These are phyloP conservation scores for Rhabdomys pumilio DNA, from an alignment of 2,797 vertebrate species.

Conservation along the genomic window DNA sequence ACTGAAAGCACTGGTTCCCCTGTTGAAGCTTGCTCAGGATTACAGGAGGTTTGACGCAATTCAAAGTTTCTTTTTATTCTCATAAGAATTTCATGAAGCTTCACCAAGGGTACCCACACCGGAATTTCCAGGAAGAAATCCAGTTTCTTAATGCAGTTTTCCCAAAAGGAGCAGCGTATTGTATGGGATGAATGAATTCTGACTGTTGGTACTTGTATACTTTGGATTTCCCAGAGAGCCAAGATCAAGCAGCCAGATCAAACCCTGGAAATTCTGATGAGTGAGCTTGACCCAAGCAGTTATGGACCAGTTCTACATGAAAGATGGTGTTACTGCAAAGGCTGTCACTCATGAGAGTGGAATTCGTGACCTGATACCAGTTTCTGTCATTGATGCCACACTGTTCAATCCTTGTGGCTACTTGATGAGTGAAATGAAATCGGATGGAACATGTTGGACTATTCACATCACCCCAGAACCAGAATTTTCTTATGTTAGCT, in stretches of 20 bases:
- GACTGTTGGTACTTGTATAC: slow-evolving; percentile 99
- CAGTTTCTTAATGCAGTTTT: slow-evolving; percentile 99
- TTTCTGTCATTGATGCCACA: slow-evolving; percentile 99
- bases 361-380: slow-evolving; percentile 99
- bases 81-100: slow-evolving; percentile 99
- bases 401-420: slow-evolving; percentile 99
- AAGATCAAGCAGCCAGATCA: slow-evolving; percentile 99
- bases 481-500: slow-evolving; percentile 99
- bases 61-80: slow-evolving; percentile 99
- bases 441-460: slow-evolving; percentile 99
- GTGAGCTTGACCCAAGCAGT: slow-evolving; percentile 98
- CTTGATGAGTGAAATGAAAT: slow-evolving; percentile 99
- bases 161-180: slow-evolving; percentile 99
- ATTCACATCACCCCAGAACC: slow-evolving; percentile 99
- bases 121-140: slow-evolving; percentile 99
- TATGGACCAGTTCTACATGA: slow-evolving; percentile 99
- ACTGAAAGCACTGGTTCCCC: slow-evolving; percentile 99
- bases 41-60: slow-evolving; percentile 99
- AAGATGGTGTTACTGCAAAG: slow-evolving; percentile 99
- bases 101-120: slow-evolving; percentile 99
- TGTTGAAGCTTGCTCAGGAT: slow-evolving; percentile 99
- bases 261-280: slow-evolving; percentile 99
- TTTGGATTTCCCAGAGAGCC: slow-evolving; percentile 98
- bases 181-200: slow-evolving; percentile 99
- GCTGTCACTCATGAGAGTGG: slow-evolving; percentile 99